phyloP scores from a whole-genome alignment of 2,113 vertebrate species.

The Astur gentilis region DNA sequence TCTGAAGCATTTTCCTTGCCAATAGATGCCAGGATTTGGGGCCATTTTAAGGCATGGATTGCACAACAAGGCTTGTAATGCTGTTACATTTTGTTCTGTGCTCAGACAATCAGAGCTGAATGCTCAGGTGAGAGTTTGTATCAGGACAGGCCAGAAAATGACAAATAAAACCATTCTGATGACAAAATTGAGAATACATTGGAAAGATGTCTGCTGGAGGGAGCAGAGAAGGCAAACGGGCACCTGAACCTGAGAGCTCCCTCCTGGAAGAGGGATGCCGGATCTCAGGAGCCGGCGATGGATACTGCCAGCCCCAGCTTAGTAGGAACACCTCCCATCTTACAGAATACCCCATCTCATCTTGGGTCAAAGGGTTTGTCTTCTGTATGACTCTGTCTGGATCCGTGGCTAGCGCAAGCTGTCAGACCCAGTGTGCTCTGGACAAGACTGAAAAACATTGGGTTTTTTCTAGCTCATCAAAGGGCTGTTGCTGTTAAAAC shows the following conservation, averaged over 20 bases:
- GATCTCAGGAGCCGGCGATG: not conserved
- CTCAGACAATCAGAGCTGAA: not conserved
- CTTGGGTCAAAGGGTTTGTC: not conserved
- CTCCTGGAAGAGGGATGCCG: not conserved
- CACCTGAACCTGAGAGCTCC: not conserved
- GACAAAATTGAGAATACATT: not conserved
- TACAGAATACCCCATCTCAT: not conserved
- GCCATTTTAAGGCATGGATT: not conserved
- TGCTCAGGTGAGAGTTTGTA: not conserved
- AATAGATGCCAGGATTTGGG: not conserved
- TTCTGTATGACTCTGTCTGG: not conserved
- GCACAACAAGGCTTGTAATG: not conserved
- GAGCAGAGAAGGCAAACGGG: not conserved
- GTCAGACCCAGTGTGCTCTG: not conserved
- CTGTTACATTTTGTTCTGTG: not conserved
- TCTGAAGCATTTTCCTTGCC: not conserved
- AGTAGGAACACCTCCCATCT: not conserved
- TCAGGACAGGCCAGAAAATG: not conserved
- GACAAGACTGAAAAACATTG: not conserved
- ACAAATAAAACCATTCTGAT: not conserved
- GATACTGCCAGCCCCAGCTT: not conserved
- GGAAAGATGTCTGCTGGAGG: not conserved
- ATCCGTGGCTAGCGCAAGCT: not conserved
- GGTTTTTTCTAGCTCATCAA: not conserved
- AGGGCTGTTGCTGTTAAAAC: not conserved